Percentiles rank a stretch among this genome's conserved stretches.
These are phyloP conservation scores for Sylvietta virens DNA, from an alignment of 2,113 vertebrate species.

Conservation along the genomic window DNA sequence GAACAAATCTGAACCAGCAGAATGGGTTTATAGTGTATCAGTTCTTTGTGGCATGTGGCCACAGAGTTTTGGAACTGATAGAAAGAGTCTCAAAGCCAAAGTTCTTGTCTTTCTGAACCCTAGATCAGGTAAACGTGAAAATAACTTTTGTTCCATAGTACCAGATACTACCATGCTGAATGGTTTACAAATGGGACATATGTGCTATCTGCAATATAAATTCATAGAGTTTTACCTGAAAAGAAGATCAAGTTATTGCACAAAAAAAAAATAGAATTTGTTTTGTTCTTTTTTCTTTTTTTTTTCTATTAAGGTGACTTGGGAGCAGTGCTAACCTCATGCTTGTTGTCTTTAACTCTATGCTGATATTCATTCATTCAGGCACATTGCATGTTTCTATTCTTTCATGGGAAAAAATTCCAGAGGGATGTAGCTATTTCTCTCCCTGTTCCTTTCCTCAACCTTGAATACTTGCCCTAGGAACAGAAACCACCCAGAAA, in stretches of 20 bases:
- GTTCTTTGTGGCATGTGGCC: neutral
- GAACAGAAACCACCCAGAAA: neutral
- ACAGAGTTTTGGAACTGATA: neutral
- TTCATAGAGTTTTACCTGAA: neutral
- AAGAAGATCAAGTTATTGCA: neutral
- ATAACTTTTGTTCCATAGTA: neutral
- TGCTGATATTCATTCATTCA: neutral
- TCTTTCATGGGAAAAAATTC: neutral
- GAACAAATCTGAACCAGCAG: conserved; percentile 3
- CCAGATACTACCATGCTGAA: neutral
- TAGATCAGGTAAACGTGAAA: neutral
- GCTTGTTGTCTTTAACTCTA: neutral
- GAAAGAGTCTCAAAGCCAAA: neutral
- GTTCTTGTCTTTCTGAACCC: neutral
- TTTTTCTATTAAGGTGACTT: neutral
- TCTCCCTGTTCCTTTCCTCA: neutral
- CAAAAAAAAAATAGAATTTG: neutral
- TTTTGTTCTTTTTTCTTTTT: neutral
- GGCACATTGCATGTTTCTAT: neutral
- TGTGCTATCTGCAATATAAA: neutral
- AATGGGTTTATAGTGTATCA: neutral
- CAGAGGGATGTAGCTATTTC: neutral
- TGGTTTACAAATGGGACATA: neutral
- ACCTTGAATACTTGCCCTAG: neutral
- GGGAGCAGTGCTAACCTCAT: neutral